phyloP scores from a whole-genome alignment of 2,888 invertebrate genomes.

The Drosophila heteroneura region DNA sequence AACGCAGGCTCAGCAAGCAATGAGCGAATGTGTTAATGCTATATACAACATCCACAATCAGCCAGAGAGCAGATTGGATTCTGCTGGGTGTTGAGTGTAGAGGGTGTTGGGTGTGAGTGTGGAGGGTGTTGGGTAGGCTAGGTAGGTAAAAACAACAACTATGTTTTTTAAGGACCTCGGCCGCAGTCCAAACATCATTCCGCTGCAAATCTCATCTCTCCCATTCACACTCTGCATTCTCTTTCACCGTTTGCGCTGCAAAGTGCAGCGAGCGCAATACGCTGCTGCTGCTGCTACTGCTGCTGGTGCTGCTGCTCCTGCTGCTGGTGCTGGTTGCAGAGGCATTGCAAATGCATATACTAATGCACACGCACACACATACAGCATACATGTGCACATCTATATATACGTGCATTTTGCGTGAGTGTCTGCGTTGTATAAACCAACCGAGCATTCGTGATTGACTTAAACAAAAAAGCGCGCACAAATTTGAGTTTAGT shows the following conservation, averaged over 20 bases:
- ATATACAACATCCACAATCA: constrained; percentile 55
- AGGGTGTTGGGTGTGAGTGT: neutral
- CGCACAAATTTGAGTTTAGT: constrained; percentile 79
- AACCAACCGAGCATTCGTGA: constrained; percentile 75
- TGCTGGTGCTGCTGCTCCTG: constrained; percentile 5
- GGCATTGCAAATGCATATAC: constrained; percentile 34
- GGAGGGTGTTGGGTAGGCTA: constrained; percentile 15
- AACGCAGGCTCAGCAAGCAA: constrained; percentile 68
- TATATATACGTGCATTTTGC: constrained; percentile 4
- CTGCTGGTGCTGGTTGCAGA: constrained; percentile 20
- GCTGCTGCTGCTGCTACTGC: neutral
- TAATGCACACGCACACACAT: constrained; percentile 7
- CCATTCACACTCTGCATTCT: constrained; percentile 14
- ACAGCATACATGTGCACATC: neutral
- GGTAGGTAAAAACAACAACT: constrained; percentile 40
- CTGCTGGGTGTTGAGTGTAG: constrained; percentile 10
- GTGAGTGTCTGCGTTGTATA: constrained; percentile 31
- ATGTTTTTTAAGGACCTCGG: constrained; percentile 39
- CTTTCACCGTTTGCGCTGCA: constrained; percentile 49
- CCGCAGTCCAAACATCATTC: constrained; percentile 41
- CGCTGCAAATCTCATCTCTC: constrained; percentile 44
- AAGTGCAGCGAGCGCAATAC: constrained; percentile 72
- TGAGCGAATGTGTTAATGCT: constrained; percentile 77
- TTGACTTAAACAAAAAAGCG: constrained; percentile 81
- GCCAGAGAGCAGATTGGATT: constrained; percentile 19